Evolutionary conservation across 2,797 vertebrate species (phyloP).

Genomic region (Lagodon rhomboides): DNA sequence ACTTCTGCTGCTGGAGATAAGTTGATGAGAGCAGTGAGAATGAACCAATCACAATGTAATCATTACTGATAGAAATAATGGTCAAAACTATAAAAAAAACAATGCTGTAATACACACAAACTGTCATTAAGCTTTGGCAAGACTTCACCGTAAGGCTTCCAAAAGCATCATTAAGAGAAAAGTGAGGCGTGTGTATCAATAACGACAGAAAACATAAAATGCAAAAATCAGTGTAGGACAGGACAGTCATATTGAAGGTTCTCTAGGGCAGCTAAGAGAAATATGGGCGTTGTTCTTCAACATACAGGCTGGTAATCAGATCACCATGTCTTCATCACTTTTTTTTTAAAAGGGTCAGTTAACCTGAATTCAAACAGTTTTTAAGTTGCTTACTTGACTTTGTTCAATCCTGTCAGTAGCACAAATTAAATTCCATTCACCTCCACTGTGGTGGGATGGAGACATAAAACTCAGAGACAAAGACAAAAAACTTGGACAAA

Average conservation of each 20-base stretch:
- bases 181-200: conserved; percentile 2
- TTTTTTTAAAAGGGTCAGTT: not conserved
- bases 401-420: not conserved
- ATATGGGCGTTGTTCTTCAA: not conserved
- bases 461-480: not conserved
- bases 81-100: not conserved
- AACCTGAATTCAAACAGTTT: not conserved
- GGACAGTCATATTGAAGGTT: not conserved
- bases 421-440: not conserved
- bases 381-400: not conserved
- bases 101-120: not conserved
- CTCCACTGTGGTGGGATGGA: not conserved
- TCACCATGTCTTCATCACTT: no score
- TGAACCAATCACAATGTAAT: not conserved
- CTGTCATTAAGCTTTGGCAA: not conserved
- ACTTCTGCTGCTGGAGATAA: not conserved
- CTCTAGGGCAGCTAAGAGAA: not conserved
- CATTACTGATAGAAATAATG: not conserved
- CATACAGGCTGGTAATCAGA: not conserved
- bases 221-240: not conserved
- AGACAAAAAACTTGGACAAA: not conserved
- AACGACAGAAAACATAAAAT: not conserved
- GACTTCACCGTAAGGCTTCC: not conserved
- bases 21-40: not conserved
- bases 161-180: not conserved